Evolutionary conservation across 2,797 vertebrate genomes (phyloP).

Genomic region (Oreortyx pictus): DNA sequence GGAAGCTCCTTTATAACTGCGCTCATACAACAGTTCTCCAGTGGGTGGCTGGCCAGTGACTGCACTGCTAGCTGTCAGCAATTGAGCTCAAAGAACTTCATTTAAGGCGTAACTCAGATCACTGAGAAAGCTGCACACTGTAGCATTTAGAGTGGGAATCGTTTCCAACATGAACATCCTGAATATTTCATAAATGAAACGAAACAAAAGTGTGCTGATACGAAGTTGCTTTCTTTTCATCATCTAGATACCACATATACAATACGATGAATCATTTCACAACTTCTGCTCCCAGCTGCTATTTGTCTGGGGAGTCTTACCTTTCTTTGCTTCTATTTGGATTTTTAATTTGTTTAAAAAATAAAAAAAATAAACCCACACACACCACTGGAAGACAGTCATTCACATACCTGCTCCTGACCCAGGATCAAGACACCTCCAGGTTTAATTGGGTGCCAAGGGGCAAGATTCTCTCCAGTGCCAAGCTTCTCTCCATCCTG

Average conservation of each 20-base stretch:
- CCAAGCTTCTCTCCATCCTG: conserved; percentile 93
- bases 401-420: conserved; percentile 92
- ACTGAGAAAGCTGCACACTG: background rate
- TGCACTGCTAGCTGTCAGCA: background rate
- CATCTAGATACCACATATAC: background rate
- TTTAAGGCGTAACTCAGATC: background rate
- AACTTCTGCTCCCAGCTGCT: background rate
- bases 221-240: background rate
- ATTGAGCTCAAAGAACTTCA: background rate
- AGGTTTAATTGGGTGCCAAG: conserved; percentile 98
- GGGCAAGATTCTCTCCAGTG: conserved; percentile 93
- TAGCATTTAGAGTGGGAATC: background rate
- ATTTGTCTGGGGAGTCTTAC: background rate
- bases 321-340: background rate
- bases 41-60: background rate
- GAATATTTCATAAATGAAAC: background rate
- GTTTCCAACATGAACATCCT: background rate
- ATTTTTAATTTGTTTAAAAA: background rate
- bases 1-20: background rate
- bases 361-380: background rate
- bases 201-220: background rate
- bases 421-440: conserved; percentile 96
- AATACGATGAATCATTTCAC: background rate
- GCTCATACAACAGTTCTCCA: background rate
- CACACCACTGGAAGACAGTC: background rate